Evolutionary conservation across 2,888 invertebrate genomes (phyloP), one percentile per base, ranked within the genome.

Genomic region (Hydraecia micacea): DNA sequence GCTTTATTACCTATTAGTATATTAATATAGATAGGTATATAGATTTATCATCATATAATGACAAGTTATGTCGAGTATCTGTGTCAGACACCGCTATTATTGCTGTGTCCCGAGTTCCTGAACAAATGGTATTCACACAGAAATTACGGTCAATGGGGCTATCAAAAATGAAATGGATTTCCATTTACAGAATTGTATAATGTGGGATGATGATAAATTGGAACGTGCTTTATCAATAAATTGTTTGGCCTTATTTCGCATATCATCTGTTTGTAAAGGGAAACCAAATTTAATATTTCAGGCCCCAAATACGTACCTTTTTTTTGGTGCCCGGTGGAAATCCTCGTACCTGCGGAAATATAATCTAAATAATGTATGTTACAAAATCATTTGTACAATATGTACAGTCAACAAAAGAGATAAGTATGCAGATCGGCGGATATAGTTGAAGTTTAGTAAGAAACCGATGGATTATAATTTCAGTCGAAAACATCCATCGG

Each of bases 21-120:
- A n/a, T n/a, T n/a, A n/a, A n/a, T n/a, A n/a, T n/a, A n/a, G n/a
- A n/a, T n/a, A n/a, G n/a, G n/a, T n/a, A n/a, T n/a, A n/a, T n/a
- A n/a, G n/a, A n/a, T 93, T 92, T 93, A 93, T 91, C 84, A 90
- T 89, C 90, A 86, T 93, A 94, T 93, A 94, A 94, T 92, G 91
- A 93, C 86, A 90, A 94, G 91, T 94, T 93, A 94, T 94, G 91
- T 86, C 52, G 77, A 87, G 89, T 91, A 91, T 93, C 92, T 92
- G 90, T 92, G 93, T 92, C 93, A 91, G 80, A 90, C 80, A 85
- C 78, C 70, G 78, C 80, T 84, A 58, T 88, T 86, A 85, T 87
- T 84, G 77, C 78, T 66, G 73, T 85, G 73, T 78, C 78, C 71
- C 36, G 72, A 70, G 87, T 70, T 69, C 79, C 75, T 78, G 77